Base-by-base conservation (phyloP, 2,797 vertebrate genomes). In the Scyliorhinus canicula region DNA sequence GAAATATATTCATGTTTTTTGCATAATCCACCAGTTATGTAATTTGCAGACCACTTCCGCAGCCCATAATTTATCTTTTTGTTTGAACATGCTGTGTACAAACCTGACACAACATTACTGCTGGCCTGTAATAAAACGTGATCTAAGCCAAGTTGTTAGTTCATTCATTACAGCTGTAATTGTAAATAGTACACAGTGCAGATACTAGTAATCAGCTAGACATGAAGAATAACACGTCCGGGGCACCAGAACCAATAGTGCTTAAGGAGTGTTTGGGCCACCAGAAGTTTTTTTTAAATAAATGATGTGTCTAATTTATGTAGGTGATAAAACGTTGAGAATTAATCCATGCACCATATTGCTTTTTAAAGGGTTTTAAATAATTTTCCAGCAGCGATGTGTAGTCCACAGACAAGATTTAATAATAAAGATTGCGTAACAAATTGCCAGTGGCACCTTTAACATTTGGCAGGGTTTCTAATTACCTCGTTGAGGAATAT, bases 361-460 rank as follows among this genome's bases (percentile, higher is more conserved):
- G 60, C n/a, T 91, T 44, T 65, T 12, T 44, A 91, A 19, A 26
- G 57, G 57, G 57, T 44, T 91, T 63, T 26, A 65, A 91, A 44
- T 91, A 91, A 91, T 63, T 91, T 91, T 91, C 19, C n/a, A 4
- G 88, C n/a, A 91, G 57, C 26, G 88, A 44, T 91, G 60, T 60
- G 86, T 26, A 65, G 88, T 63, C 88, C 44, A 63, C 57, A 91
- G 65, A 91, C n/a, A 91, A 12, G n/a, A 91, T 91, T 91, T 91
- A 91, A 91, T 65, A 60, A 91, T 91, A 65, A 91, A 91, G 65
- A 91, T 65, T 91, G 88, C 88, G 28, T 91, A 91, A 12, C 88
- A 65, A 91, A 91, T 91, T 91, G 88, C 88, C 88, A 63, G 19
- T 65, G 57, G 88, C 88, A 91, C 60, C 60, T 91, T 91, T 91